phyloP scores from a whole-genome alignment of 2,888 invertebrate species.

The Pecten maximus region DNA sequence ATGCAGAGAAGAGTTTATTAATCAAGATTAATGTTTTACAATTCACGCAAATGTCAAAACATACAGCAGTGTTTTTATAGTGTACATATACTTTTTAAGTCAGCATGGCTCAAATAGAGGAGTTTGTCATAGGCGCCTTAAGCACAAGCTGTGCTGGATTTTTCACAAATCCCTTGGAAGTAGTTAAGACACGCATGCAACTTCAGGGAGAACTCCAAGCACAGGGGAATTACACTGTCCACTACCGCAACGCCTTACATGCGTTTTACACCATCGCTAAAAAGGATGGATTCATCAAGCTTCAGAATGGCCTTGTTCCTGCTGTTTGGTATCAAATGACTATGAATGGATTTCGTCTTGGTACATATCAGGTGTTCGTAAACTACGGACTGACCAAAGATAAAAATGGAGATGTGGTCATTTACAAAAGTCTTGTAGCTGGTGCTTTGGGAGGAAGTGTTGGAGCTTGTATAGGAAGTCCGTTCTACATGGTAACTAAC shows the following conservation, averaged over 20 bases:
- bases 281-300: conserved; percentile 90
- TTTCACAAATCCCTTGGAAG: conserved; percentile 95
- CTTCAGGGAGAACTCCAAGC: conserved; percentile 90
- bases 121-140: conserved; percentile 89
- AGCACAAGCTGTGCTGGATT: conserved; percentile 90
- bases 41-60: not conserved
- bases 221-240: conserved; percentile 87
- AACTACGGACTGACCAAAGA: conserved; percentile 87
- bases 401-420: conserved; percentile 87
- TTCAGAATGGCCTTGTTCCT: conserved; percentile 89
- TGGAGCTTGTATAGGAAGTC: conserved; percentile 92
- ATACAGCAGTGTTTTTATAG: not conserved
- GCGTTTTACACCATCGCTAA: conserved; percentile 88
- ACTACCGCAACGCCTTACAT: conserved; percentile 88
- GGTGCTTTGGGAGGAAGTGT: conserved; percentile 91
- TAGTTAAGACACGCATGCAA: conserved; percentile 94
- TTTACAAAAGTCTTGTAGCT: conserved; percentile 87
- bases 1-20: not conserved
- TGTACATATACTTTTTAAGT: not conserved
- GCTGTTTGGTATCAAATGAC: conserved; percentile 94
- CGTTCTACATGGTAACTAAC: conserved; percentile 89
- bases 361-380: conserved; percentile 89
- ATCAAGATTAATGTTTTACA: not conserved
- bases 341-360: conserved; percentile 91
- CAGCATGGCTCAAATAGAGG: conserved; percentile 77